Base-by-base conservation (phyloP, 2,888 invertebrate genomes). In the Drosophila cognata region DNA sequence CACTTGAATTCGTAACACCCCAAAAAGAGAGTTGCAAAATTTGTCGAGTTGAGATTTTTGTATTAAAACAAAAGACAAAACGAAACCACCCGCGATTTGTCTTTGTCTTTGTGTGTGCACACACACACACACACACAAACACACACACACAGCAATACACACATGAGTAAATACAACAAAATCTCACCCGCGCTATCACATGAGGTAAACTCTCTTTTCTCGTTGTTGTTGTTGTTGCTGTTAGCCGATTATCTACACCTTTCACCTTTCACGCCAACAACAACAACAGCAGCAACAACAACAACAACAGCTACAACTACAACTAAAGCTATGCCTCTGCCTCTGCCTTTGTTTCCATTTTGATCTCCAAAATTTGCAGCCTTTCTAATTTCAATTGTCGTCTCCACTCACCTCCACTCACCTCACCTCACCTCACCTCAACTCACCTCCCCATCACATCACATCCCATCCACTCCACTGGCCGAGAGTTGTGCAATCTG, bases 381-480 rank as follows among this genome's bases (percentile, higher is more conserved):
- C 87, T 88, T 88, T 90, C 87, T 88, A 88, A 88, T 88, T 88
- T 88, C 90, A 90, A 90, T 87, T 88, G 90, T 84, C 69, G 81
- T 33, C 66, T 36, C 41, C 21, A 28, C 25, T 8, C 25, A 46
- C 16, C 46, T 7, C 16, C 8, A 11, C 43, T 16, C 33, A 51
- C 13, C 21, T 4, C 7, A 46, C 18, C 18, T 0, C n/a, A n/a
- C 6, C 43, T 6, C 31, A 51, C 13, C 21, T 4, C 7, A 46
- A 10, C 18, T 0, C n/a, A n/a, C 6, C 43, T 6, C 31, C 46
- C 21, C 38, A 43, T 21, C 48, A 6, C n/a, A 21, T 16, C 46
- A 2, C 46, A 25, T 36, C 36, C 36, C 36, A 33, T 2, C 11
- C 1, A 1, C n/a, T 2, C 11, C 1, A 1, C n/a, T 43, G 43